Conservation (phyloP, 2,797 vertebrate species). For the Chiroxiphia lanceolata region DNA sequence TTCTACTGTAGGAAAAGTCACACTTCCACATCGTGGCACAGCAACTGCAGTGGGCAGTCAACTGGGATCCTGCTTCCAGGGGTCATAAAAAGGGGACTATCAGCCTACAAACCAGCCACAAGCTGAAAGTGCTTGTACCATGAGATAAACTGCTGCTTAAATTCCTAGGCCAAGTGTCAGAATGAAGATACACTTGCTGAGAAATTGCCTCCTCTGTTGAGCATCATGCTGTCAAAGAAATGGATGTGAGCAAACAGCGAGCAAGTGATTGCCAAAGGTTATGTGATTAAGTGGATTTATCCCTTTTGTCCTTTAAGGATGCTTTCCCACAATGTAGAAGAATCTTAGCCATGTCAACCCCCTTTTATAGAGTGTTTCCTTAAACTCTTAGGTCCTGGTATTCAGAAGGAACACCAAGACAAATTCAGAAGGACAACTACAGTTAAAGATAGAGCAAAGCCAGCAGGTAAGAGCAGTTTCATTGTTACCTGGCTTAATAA, state of each 20-base stretch:
- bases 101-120: background rate
- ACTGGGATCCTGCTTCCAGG: background rate
- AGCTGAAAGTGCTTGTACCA: background rate
- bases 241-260: background rate
- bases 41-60: background rate
- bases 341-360: background rate
- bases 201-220: background rate
- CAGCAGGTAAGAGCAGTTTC: background rate
- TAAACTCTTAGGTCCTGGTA: background rate
- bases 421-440: background rate
- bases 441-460: background rate
- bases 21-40: fast-evolving
- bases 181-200: background rate
- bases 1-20: background rate
- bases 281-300: background rate
- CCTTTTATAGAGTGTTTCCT: background rate
- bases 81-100: background rate
- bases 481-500: background rate
- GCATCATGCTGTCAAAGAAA: background rate
- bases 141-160: background rate
- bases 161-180: background rate
- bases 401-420: background rate
- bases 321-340: background rate
- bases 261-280: background rate
- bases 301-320: background rate